These are phyloP conservation scores for Uloborus diversus DNA, from an alignment of 1,140 invertebrate genomes.

Conservation along the genomic window DNA sequence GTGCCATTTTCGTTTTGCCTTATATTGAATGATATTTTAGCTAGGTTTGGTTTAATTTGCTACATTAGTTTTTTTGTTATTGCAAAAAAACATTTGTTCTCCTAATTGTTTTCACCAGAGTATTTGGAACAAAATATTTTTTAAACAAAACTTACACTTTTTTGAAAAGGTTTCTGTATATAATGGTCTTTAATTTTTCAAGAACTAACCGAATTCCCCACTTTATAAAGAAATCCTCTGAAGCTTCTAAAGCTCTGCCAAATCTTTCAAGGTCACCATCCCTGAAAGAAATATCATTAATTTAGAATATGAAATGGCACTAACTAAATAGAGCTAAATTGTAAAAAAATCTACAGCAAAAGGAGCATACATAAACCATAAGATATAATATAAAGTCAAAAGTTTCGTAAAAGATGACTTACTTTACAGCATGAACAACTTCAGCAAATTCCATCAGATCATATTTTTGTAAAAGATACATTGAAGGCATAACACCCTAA, in stretches of 20 bases:
- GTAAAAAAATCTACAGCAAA: no score
- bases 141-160: slow-evolving; percentile 89
- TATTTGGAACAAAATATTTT: no score
- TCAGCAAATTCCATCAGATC: slow-evolving; percentile 90
- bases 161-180: slow-evolving; percentile 96
- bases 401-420: slow-evolving; percentile 55
- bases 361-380: no score
- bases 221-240: slow-evolving; percentile 92
- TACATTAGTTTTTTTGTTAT: no score
- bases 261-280: slow-evolving; percentile 87
- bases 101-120: no score
- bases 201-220: slow-evolving; percentile 96
- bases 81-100: no score
- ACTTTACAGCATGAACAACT: slow-evolving; percentile 83
- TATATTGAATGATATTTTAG: no score
- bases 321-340: no score
- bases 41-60: no score
- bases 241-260: slow-evolving; percentile 82
- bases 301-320: no score
- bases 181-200: slow-evolving; percentile 94
- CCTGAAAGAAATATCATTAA: slow-evolving; percentile 64
- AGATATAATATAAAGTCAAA: no score
- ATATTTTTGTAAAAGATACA: slow-evolving; percentile 83
- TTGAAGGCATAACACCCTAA: slow-evolving; percentile 85
- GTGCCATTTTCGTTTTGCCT: no score